Base-by-base conservation (phyloP, 2,113 vertebrate species). In the Onychorhynchus coronatus region DNA sequence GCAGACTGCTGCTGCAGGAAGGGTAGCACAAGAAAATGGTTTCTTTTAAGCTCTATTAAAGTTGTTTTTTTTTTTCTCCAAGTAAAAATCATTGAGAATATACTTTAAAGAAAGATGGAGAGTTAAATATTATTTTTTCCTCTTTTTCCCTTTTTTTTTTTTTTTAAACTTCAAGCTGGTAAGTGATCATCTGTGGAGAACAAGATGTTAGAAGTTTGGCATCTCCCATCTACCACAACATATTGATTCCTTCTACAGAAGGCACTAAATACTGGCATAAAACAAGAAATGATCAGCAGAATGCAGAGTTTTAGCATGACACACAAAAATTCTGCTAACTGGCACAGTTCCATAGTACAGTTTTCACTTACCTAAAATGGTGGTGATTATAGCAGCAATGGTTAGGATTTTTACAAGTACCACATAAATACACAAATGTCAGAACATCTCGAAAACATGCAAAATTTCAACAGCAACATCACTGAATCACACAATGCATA, bases 381-480 rank as follows among this genome's bases (percentile, higher is more conserved):
- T 25, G 81, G 59, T 91, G 91, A 87, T 80, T 73, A 95, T 75
- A 98, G 97, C 97, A 98, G 97, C 97, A 96, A 96, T 76, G 55
- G 93, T 93, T 89, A 97, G 79, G 74, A 90, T 85, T 91, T 97
- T 91, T 93, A 97, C 95, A 95, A 97, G 95, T 81, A 95, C 53
- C 83, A 97, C 84, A 46, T 49, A 91, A 95, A 97, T 20, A 23
- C 83, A 97, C 41, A 53, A 49, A 91, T 50, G 79, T 73, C 92
- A 93, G n/a, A 96, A 96, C 89, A 94, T 80, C 92, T 88, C 89
- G 25, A 96, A 96, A 95, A 97, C 97, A 98, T 98, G 98, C 98
- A 97, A 72, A 96, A 92, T 50, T 77, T 96, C 79, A 97, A 98
- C 78, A 96, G 49, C 50, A 97, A 97, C 87, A 58, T 70, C 95